Evolutionary conservation across 2,888 invertebrate genomes (phyloP), one percentile per base, ranked within the genome.

Genomic region (Drosophila maculinotata): DNA sequence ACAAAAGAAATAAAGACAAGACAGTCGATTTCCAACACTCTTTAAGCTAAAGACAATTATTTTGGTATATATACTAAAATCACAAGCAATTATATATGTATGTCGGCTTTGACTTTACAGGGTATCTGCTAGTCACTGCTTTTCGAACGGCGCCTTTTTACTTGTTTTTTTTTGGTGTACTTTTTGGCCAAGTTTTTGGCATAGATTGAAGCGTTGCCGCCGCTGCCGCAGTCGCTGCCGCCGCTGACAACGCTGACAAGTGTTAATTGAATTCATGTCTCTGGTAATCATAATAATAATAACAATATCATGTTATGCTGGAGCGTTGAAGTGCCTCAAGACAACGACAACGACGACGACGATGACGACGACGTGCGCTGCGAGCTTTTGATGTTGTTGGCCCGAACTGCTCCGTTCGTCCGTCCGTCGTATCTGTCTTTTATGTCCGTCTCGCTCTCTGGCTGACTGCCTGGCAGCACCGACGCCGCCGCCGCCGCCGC

Each of bases 191-290:
- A 35, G 25, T 48, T 59, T 71, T 76, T 71, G 76, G 69, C 78
- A 68, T 78, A 75, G 74, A 77, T 72, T 65, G 69, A 77, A 78
- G 74, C 67, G 56, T 56, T 71, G 60, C 57, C 41, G 69, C 36
- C 31, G 54, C n/a, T 51, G 39, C 38, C 23, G 63, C n/a, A 15
- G 54, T 3, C 38, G 45, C 41, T 47, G 60, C 51, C 56, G 75
- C 62, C 62, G 70, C 81, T 86, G 88, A 84, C 84, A 83, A 69
- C 76, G 57, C 89, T 89, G 90, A 88, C 90, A 90, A 90, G 89
- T 90, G 89, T 90, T 90, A 90, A 90, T 90, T 90, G 89, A 90
- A 90, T 90, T 90, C 90, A 90, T 90, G 90, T 89, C 89, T 87
- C 89, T 76, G 88, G 88, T 90, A 90, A 90, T 90, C 89, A 90